Base-by-base conservation (phyloP, 37 sponge, comb jelly and placozoan species). In the Crambe crambe region DNA sequence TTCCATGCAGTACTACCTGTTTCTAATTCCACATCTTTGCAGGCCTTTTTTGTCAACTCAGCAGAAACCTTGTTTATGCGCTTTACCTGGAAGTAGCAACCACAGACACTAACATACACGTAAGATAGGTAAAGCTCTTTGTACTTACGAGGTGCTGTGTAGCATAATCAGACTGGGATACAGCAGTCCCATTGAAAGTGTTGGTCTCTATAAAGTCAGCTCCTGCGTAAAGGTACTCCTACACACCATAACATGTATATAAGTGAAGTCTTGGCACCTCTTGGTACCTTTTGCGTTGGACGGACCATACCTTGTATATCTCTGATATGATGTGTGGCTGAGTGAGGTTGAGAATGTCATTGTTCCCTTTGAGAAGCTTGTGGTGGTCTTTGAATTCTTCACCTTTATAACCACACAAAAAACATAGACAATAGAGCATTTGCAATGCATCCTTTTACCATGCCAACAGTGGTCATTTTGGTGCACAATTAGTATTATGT, bases 141-240 rank as follows among this genome's bases (percentile, higher is more conserved):
- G n/a, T n/a, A 26, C 82, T 76, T 65, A 96, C 92, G 84, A 96
- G 29, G 32, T 95, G 84, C 56, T 96, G 82, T 34, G 82, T 90
- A 35, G 72, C 91, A 68, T 98, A 98, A 73, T 98, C 99, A 36
- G 84, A 75, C 76, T 96, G 97, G 2, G 96, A 82, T 12, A 98
- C 74, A n/a, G 86, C 58, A 6, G 99, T 98, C 4, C 94, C 97
- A 82, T 93, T 96, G 83, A 98, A 98, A 5, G 96, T 98, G 84
- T 98, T 96, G 18, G 99, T 98, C 72, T 96, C 97, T 37, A 85
- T 66, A 51, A 98, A 85, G 75, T 98, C 99, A 79, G 99, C 96
- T 39, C 99, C 99, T 44, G 94, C 96, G 22, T 88, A 74, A 62
- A 96, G 70, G 58, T 96, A 96, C 32, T 89, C 85, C 92, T 86